Percentiles rank a stretch among this genome's conserved stretches.
Conservation (phyloP, 1,140 invertebrate genomes). For the Calliphora vicina region DNA sequence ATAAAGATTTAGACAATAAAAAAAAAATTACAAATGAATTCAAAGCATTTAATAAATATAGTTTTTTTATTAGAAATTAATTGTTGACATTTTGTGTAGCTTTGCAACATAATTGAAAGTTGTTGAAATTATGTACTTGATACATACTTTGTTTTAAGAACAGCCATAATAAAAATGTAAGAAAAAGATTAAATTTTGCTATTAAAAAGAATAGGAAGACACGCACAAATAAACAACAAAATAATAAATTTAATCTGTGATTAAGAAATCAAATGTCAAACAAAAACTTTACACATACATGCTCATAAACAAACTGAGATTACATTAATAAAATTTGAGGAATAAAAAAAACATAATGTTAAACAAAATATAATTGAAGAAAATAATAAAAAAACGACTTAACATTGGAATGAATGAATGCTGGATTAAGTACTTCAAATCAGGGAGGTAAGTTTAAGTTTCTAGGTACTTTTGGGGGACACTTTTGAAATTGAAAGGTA, state of each 20-base stretch:
- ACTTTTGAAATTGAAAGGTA: too few species aligned
- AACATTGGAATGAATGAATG: background rate
- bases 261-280: conserved; percentile 14
- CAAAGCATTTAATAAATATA: too few species aligned
- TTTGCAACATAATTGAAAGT: too few species aligned
- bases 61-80: too few species aligned
- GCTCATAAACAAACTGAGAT: background rate
- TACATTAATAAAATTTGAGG: background rate
- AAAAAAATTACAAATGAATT: too few species aligned
- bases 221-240: background rate
- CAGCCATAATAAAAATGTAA: background rate
- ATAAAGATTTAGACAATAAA: too few species aligned
- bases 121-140: too few species aligned
- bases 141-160: background rate
- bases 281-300: background rate
- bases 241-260: background rate
- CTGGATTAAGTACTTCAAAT: background rate
- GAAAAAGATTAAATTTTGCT: background rate
- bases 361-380: conserved; percentile 5
- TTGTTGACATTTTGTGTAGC: too few species aligned
- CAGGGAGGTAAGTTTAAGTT: too few species aligned
- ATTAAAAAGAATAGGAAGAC: background rate
- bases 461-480: too few species aligned
- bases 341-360: background rate
- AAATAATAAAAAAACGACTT: background rate